A percentile compares a stretch with the other conserved stretches of the same genome.
Conservation (phyloP, 2,797 vertebrate genomes). For the Emydoidea blandingii region DNA sequence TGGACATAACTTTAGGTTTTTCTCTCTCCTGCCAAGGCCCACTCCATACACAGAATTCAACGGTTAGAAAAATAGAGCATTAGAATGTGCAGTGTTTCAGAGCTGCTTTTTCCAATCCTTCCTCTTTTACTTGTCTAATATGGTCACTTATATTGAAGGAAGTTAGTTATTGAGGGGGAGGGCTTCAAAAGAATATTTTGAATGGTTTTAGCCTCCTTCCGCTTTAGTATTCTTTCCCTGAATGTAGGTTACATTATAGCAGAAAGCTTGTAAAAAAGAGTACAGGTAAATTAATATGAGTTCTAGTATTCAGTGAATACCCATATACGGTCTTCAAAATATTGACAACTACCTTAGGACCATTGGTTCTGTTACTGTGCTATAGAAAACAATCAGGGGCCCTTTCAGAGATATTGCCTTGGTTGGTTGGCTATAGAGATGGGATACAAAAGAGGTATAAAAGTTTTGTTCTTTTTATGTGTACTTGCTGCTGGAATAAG, state of each 20-base stretch:
- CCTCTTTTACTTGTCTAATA: not conserved
- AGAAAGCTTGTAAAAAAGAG: not conserved
- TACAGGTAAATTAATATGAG: not conserved
- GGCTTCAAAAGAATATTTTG: not conserved
- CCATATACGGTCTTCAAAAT: accelerated
- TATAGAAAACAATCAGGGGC: not conserved
- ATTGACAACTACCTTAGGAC: not conserved
- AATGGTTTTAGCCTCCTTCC: not conserved
- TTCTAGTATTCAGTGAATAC: not conserved
- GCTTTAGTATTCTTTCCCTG: not conserved
- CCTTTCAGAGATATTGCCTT: not conserved
- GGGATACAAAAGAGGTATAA: not conserved
- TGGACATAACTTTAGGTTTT: not conserved
- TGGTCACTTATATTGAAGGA: not conserved
- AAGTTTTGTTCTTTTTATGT: not conserved
- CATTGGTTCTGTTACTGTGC: not conserved
- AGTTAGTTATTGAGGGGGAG: not conserved
- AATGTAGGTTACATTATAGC: not conserved
- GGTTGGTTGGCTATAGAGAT: not conserved
- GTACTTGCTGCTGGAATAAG: not conserved
- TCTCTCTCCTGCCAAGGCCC: not conserved
- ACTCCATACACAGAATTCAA: not conserved
- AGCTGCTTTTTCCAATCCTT: not conserved
- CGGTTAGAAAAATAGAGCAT: not conserved
- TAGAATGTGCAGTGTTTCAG: not conserved